Conservation (phyloP, 2,888 invertebrate species). For the Cosmopolites sordidus region DNA sequence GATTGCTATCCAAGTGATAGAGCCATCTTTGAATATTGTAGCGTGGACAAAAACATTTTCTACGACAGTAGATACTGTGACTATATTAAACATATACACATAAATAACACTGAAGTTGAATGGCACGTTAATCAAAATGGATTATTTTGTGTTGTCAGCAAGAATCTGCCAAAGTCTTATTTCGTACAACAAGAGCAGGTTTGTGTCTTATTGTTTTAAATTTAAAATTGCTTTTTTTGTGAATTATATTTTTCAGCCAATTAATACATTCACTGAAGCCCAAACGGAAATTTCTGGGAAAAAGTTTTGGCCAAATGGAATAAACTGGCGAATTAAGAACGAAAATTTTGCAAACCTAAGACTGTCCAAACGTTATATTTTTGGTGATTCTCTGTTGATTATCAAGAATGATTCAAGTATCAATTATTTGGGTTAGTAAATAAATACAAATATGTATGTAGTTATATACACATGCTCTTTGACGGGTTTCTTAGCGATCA, state of each 20-base stretch:
- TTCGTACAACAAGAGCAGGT: slow-evolving; percentile 40
- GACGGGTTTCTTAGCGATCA: no score
- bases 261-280: slow-evolving; percentile 31
- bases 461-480: neutral
- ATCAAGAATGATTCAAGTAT: slow-evolving; percentile 10
- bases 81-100: slow-evolving; percentile 52
- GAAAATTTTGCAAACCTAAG: neutral
- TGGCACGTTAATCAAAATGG: slow-evolving; percentile 47
- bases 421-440: slow-evolving; percentile 17
- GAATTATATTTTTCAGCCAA: slow-evolving; percentile 35
- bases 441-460: neutral
- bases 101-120: slow-evolving; percentile 52
- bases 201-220: no score
- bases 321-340: neutral
- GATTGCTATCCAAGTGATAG: slow-evolving; percentile 64
- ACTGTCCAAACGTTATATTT: slow-evolving; percentile 6
- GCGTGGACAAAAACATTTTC: slow-evolving; percentile 42
- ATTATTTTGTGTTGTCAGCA: slow-evolving; percentile 58
- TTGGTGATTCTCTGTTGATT: slow-evolving; percentile 14
- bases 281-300: slow-evolving; percentile 27
- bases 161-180: slow-evolving; percentile 53
- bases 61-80: slow-evolving; percentile 52
- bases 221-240: no score
- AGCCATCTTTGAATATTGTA: slow-evolving; percentile 59
- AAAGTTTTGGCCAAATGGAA: slow-evolving; percentile 21